Base-by-base conservation (phyloP, 2,888 invertebrate genomes). In the Drosophila tripunctata region DNA sequence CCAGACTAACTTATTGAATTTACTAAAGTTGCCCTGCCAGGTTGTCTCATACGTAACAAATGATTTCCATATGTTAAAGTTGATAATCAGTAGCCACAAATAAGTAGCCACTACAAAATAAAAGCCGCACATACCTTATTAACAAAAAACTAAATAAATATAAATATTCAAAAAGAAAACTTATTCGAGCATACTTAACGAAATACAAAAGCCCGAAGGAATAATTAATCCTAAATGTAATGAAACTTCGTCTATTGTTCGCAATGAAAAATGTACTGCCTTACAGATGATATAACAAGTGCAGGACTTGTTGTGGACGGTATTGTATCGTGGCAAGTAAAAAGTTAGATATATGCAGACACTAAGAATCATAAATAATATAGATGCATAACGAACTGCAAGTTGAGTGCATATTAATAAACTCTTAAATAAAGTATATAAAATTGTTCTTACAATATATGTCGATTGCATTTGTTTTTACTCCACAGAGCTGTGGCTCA, bases 241-340 rank as follows among this genome's bases (percentile, higher is more conserved):
- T 4, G n/a, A 17, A 0, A 43, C 1, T 17, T 14, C 5, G 15
- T 54, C 38, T 4, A 43, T n/a, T 1, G 52, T 33, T n/a, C 17
- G 31, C n/a, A 54, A 12, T 6, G 24, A 17, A 6, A 54, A 54
- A n/a, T 43, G 31, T 1, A 33, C 1, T 15, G 52, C 43, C 12
- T 54, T 54, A 5, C 52, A 54, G 31, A 54, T 24, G 4, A 54
- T 54, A 6, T 54, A 54, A n/a, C 33, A 22, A 15, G 33, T 24
- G 8, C 52, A 54, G 43, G 33, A 54, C 33, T 54, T 43, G 52
- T 54, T 54, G 52, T 54, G 52, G 3, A 24, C 3, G 14, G 52
- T 33, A 0, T 15, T 8, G 17, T 33, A 7, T 8, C 3, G 22
- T 8, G 43, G 43, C 24, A 54, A 54, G 33, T 54, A 43, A 8